These are phyloP conservation scores for Tethya wilhelma DNA, from an alignment of 37 sponge, comb jelly and placozoan species.

Conservation along the genomic window DNA sequence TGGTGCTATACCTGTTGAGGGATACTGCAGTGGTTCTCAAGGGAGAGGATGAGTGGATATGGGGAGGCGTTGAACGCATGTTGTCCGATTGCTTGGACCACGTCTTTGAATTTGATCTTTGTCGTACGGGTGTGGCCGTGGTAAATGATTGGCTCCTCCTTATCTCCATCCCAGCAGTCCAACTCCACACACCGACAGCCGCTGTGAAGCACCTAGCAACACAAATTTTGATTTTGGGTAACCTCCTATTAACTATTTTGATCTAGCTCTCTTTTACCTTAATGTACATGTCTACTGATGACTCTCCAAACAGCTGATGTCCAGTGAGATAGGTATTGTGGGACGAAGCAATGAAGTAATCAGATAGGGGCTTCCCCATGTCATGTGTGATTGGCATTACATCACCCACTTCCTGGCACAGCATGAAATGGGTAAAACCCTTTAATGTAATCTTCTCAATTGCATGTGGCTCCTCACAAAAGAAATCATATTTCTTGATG, in stretches of 20 bases:
- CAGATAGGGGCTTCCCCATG: slow-evolving; percentile 42
- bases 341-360: slow-evolving; percentile 78
- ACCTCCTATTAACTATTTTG: too few relatives aligned
- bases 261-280: too few relatives aligned
- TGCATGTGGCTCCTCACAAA: not conserved
- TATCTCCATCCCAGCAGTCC: slow-evolving; percentile 96
- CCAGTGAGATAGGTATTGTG: slow-evolving; percentile 84
- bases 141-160: slow-evolving; percentile 87
- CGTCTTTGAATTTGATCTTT: slow-evolving; percentile 85
- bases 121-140: slow-evolving; percentile 95
- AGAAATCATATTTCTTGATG: slow-evolving; percentile 20
- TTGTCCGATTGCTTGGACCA: slow-evolving; percentile 77
- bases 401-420: slow-evolving; percentile 14
- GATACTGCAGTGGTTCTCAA: slow-evolving; percentile 84
- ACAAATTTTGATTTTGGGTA: too few relatives aligned
- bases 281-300: slow-evolving; percentile 63
- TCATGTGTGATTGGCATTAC: slow-evolving; percentile 3
- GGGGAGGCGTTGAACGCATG: slow-evolving; percentile 84
- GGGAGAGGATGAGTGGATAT: slow-evolving; percentile 65
- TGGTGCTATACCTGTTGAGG: slow-evolving; percentile 26
- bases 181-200: slow-evolving; percentile 60
- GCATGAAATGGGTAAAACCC: slow-evolving; percentile 57
- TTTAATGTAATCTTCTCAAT: slow-evolving; percentile 18
- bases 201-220: slow-evolving; percentile 46
- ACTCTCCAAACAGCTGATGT: slow-evolving; percentile 71